A percentile compares a stretch with the other conserved stretches of the same genome.
Evolutionary conservation across 2,797 vertebrate species (phyloP).

Genomic region (Melanotaenia nigrans): DNA sequence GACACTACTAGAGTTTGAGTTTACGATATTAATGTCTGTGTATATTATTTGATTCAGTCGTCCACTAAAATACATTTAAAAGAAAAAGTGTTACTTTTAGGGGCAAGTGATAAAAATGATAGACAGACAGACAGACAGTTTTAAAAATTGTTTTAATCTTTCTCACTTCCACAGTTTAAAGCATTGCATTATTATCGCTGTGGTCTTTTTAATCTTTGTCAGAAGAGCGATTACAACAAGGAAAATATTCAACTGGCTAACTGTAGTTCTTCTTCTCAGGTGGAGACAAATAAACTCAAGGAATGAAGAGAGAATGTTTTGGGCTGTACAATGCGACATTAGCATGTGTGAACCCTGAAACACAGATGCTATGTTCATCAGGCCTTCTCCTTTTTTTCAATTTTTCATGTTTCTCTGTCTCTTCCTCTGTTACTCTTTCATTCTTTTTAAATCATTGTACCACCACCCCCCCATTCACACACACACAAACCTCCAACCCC

Average conservation of each 20-base stretch:
- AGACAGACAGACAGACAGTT: no score
- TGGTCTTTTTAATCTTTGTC: no score
- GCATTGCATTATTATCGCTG: no score
- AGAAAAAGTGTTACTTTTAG: no score
- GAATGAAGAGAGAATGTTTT: slow-evolving; percentile 80
- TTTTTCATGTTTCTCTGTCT: slow-evolving; percentile 42
- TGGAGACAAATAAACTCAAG: slow-evolving; percentile 22
- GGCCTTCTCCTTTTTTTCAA: slow-evolving; percentile 84
- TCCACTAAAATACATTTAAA: no score
- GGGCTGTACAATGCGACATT: slow-evolving; percentile 88
- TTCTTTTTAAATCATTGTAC: slow-evolving; percentile 75
- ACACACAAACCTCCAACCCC: slow-evolving; percentile 67
- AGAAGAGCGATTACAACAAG: no score
- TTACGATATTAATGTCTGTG: no score
- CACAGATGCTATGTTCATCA: slow-evolving; percentile 97
- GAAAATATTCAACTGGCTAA: background rate
- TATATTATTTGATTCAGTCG: no score
- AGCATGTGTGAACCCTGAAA: slow-evolving; percentile 93
- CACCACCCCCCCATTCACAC: slow-evolving; percentile 59
- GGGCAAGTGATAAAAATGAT: no score
- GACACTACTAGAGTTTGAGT: no score
- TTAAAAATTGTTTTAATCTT: no score
- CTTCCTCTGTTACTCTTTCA: slow-evolving; percentile 85
- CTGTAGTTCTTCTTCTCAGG: slow-evolving; percentile 45
- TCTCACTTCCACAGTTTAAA: no score